Conservation (phyloP, 2,113 vertebrate species). For the Serilophus lunatus region DNA sequence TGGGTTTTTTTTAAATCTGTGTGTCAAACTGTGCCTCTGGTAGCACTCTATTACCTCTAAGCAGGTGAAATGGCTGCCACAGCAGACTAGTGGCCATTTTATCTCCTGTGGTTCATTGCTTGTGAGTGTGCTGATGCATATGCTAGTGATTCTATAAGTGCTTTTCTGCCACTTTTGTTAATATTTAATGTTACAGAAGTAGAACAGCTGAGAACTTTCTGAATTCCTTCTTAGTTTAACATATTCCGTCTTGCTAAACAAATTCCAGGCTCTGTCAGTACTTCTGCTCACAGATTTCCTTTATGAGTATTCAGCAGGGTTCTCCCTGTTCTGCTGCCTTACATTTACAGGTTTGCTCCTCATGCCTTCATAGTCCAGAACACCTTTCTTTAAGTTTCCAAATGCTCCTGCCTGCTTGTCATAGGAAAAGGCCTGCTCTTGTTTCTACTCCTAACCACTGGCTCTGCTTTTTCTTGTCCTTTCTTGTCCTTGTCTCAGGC, state of each 20-base stretch:
- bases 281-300: background rate
- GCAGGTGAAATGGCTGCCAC: background rate
- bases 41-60: background rate
- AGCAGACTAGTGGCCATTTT: background rate
- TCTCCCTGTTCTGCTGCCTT: background rate
- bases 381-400: background rate
- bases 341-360: background rate
- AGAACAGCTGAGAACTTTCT: background rate
- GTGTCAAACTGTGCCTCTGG: background rate
- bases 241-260: background rate
- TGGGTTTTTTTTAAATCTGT: background rate
- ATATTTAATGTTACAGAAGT: background rate
- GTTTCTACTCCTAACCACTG: background rate
- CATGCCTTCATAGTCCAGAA: background rate
- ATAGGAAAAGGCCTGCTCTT: background rate
- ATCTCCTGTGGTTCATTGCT: background rate
- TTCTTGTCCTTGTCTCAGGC: background rate
- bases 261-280: background rate
- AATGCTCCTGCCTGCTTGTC: background rate
- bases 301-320: background rate
- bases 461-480: background rate
- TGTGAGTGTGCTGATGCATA: background rate
- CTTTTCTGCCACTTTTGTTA: background rate
- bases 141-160: background rate
- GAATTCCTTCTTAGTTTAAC: background rate